These are phyloP conservation scores for Alauda arvensis DNA, from an alignment of 2,797 vertebrate genomes.

Conservation along the genomic window DNA sequence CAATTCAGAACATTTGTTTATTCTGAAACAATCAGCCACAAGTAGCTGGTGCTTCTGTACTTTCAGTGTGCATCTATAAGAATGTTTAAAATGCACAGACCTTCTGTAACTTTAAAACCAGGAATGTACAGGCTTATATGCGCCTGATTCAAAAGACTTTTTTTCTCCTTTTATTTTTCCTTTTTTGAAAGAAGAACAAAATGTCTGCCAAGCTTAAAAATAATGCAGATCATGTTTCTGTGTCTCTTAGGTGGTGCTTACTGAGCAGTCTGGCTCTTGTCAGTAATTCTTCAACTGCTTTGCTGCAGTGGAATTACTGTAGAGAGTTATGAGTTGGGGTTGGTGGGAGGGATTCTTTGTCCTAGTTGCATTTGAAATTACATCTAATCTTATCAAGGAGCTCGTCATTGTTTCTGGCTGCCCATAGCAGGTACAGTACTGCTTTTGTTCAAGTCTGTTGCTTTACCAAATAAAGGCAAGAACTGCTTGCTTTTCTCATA, in stretches of 20 bases:
- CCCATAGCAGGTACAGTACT: conserved; percentile 83
- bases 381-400: conserved; percentile 84
- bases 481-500: conserved; percentile 47
- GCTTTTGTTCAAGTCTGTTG: conserved; percentile 85
- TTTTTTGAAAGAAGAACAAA: conserved; percentile 52
- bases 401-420: conserved; percentile 79
- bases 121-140: neutral
- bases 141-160: conserved; percentile 38
- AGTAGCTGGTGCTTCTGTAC: neutral
- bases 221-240: conserved; percentile 68
- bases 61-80: neutral
- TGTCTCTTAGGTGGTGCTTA: conserved; percentile 68
- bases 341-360: conserved; percentile 76
- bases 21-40: neutral
- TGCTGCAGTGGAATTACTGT: conserved; percentile 74
- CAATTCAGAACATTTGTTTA: neutral
- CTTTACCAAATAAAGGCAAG: conserved; percentile 75
- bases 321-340: conserved; percentile 65
- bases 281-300: conserved; percentile 72
- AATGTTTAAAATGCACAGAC: conserved; percentile 15
- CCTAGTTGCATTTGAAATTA: conserved; percentile 75
- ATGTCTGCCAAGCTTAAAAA: conserved; percentile 73
- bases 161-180: neutral
- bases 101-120: conserved; percentile 34
- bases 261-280: conserved; percentile 71